Base-by-base conservation (phyloP, 1,140 invertebrate genomes). In the Potamilus streckersoni region DNA sequence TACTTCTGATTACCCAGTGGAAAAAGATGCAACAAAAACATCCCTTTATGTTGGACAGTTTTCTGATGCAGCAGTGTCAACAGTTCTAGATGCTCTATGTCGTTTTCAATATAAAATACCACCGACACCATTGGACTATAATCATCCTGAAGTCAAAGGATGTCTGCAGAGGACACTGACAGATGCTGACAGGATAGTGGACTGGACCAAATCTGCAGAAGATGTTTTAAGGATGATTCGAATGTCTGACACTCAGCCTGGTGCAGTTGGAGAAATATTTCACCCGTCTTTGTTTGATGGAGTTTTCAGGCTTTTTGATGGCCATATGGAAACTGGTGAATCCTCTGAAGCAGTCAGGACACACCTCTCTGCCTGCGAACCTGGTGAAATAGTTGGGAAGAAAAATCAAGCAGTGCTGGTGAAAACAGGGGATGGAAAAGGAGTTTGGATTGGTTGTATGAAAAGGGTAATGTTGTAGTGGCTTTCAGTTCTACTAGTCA, bases 401-500 rank as follows among this genome's bases (percentile, higher is more conserved):
- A 67, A 59, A 38, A 3, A 74, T 27, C 60, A 68, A 17, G n/a
- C 73, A 31, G 27, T 74, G 13, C 58, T 74, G 11, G 49, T 74
- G 17, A 68, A 67, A 68, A 27, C 64, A 16, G 65, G 73, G 19
- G 73, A 66, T 49, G 38, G 55, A 27, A 15, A 60, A 27, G 73
- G 63, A 59, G 57, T 74, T 31, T 74, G 73, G 73, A 74, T 74
- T 49, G 73, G 73, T 14, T 66, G 68, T 38, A 74, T 74, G 73
- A 74, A 74, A 69, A 60, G 61, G 38, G 73, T 74, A 49, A 49
- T 49, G 1, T 49, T 49, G 6, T 8, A 49, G 38, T 49, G 38
- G 11, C 6, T 49, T 49, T 0, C 11, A 31, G 27, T 31, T 31
- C 2, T 2, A 31, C 27, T 31, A 2, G 27, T 31, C 27, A 31